Conservation (phyloP, 1,140 invertebrate genomes). For the Dendrolimus kikuchii region DNA sequence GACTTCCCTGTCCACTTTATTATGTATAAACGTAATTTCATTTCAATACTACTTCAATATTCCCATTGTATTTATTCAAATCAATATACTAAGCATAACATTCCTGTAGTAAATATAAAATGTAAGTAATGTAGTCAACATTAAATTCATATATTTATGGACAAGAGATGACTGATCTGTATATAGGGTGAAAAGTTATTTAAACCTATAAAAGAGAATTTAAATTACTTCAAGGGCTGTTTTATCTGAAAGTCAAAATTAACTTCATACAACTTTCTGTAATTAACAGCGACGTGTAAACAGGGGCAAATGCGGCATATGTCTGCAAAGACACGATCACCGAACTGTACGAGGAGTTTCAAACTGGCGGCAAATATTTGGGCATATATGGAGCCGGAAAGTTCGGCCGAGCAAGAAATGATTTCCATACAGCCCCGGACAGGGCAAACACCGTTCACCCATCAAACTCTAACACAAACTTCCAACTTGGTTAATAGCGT, state of each 20-base stretch:
- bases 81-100: too few species aligned
- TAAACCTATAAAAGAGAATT: not conserved
- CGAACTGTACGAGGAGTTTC: slow-evolving; percentile 38
- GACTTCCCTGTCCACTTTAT: too few species aligned
- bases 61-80: too few species aligned
- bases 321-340: slow-evolving; percentile 40
- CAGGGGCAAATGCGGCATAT: slow-evolving; percentile 24
- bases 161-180: too few species aligned
- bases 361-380: slow-evolving; percentile 55
- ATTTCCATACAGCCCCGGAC: slow-evolving; percentile 54
- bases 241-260: slow-evolving; percentile 1
- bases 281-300: slow-evolving; percentile 22
- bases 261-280: slow-evolving; percentile 12
- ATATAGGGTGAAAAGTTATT: too few species aligned
- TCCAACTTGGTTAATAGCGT: slow-evolving; percentile 60
- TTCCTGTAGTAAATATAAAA: too few species aligned
- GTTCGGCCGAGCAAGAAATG: slow-evolving; percentile 57
- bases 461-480: slow-evolving; percentile 59
- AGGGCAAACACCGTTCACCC: slow-evolving; percentile 50
- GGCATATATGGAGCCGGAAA: slow-evolving; percentile 44
- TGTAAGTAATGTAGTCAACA: too few species aligned
- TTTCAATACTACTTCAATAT: too few species aligned
- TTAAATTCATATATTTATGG: too few species aligned
- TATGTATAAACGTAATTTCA: too few species aligned
- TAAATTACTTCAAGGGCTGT: not conserved